A percentile compares a stretch with the other conserved stretches of the same genome.
Evolutionary conservation across 1,140 invertebrate genomes (phyloP).

Genomic region (Drosophila bifasciata): DNA sequence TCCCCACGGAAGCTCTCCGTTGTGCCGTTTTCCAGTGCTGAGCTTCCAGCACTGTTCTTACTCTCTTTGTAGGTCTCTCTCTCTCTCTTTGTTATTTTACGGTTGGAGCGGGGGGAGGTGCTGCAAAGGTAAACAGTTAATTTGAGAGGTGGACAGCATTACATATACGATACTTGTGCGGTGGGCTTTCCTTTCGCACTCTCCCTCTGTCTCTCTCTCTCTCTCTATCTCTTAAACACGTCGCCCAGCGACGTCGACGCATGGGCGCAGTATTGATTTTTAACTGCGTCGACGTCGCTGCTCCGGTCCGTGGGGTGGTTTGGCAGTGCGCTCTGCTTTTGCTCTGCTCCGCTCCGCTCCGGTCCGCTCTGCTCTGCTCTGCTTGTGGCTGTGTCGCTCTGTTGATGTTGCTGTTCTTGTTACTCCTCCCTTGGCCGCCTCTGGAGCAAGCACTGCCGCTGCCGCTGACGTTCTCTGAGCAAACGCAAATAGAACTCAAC

Average conservation of each 20-base stretch:
- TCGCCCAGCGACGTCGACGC: conserved; percentile 68
- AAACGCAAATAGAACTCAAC: conserved; percentile 78
- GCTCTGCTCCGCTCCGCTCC: conserved; percentile 7
- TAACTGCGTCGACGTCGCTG: conserved; percentile 76
- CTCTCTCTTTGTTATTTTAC: neutral
- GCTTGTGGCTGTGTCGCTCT: neutral
- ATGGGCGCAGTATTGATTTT: conserved; percentile 84
- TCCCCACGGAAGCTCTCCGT: conserved; percentile 28
- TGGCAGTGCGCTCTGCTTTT: conserved; percentile 51
- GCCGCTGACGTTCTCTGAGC: conserved; percentile 62
- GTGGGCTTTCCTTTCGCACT: no score
- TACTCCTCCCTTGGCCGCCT: conserved; percentile 17
- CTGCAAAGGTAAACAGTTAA: no score
- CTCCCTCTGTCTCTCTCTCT: conserved; percentile 33
- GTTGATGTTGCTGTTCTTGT: conserved; percentile 7
- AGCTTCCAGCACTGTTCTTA: conserved; percentile 25
- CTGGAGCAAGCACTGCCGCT: conserved; percentile 14
- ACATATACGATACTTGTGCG: no score
- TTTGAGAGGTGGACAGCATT: no score
- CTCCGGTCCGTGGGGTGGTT: conserved; percentile 81
- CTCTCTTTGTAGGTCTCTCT: conserved; percentile 22
- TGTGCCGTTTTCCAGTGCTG: conserved; percentile 15
- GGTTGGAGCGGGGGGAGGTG: no score
- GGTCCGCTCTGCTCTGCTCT: conserved; percentile 1
- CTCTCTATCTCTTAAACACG: conserved; percentile 1